Evolutionary conservation across 1,140 invertebrate species (phyloP).

Genomic region (Pseudomyrmex gracilis): DNA sequence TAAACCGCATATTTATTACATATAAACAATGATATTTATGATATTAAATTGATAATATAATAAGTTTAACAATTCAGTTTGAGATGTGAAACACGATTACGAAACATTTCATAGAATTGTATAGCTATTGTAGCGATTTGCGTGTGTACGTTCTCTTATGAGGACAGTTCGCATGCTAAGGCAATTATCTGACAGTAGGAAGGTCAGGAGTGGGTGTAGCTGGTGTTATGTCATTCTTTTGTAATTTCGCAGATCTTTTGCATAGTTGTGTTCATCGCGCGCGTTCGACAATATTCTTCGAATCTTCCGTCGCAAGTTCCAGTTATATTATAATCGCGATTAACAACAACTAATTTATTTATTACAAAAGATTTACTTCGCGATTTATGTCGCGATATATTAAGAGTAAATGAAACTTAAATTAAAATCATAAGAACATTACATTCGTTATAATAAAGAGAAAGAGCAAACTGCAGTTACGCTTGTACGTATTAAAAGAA

Average conservation of each 20-base stretch:
- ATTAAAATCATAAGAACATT: neutral
- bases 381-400: neutral
- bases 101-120: slow-evolving; percentile 19
- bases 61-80: neutral
- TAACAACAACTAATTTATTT: neutral
- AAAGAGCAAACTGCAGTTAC: neutral
- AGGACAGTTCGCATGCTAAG: slow-evolving; percentile 22
- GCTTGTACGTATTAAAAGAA: neutral
- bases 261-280: slow-evolving; percentile 9
- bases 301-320: neutral
- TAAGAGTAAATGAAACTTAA: neutral
- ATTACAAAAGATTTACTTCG: neutral
- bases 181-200: slow-evolving; percentile 65
- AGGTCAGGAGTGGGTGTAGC: slow-evolving; percentile 54
- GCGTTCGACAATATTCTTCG: neutral
- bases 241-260: slow-evolving; percentile 53
- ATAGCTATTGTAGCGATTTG: slow-evolving; percentile 7
- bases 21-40: neutral
- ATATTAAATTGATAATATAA: neutral
- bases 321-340: neutral
- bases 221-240: slow-evolving; percentile 68
- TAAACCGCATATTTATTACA: neutral
- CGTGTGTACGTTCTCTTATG: slow-evolving; percentile 41
- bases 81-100: neutral
- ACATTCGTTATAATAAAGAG: slow-evolving; percentile 13